These are phyloP conservation scores for Drosophila demipolita DNA, from an alignment of 2,888 invertebrate genomes.

Conservation along the genomic window DNA sequence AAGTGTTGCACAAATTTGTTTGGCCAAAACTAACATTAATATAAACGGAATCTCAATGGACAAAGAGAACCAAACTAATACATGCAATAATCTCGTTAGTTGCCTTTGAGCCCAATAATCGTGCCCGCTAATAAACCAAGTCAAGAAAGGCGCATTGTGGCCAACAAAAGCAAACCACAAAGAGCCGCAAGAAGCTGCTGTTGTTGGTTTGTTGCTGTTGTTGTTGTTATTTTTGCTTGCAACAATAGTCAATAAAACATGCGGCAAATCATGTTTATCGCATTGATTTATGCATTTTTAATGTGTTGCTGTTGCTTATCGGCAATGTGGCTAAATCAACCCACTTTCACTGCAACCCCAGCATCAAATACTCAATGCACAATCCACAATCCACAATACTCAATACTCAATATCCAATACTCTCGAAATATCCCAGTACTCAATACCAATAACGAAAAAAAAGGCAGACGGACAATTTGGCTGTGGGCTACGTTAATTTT, in stretches of 20 bases:
- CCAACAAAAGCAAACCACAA: constrained; percentile 12
- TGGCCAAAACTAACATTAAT: neutral
- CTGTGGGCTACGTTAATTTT: constrained; percentile 82
- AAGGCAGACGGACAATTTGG: constrained; percentile 49
- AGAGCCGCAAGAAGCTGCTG: constrained; percentile 30
- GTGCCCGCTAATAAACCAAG: constrained; percentile 62
- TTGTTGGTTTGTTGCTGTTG: neutral
- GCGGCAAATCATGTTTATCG: constrained; percentile 85
- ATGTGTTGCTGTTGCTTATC: constrained; percentile 85
- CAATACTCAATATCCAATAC: constrained; percentile 15
- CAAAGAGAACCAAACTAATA: constrained; percentile 14
- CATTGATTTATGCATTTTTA: constrained; percentile 86
- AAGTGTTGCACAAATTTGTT: neutral
- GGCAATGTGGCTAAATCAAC: constrained; percentile 83
- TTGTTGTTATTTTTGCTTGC: constrained; percentile 19
- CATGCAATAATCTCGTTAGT: constrained; percentile 19
- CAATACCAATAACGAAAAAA: constrained; percentile 17
- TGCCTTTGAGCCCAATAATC: constrained; percentile 64
- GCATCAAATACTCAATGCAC: neutral
- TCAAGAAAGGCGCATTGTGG: constrained; percentile 35
- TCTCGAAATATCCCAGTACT: constrained; percentile 12
- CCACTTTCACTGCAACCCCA: constrained; percentile 72
- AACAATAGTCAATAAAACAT: constrained; percentile 86
- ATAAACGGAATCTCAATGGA: neutral
- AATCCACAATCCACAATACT: constrained; percentile 5